Percentiles rank a stretch among this genome's conserved stretches.
phyloP scores from a whole-genome alignment of 2,113 vertebrate species.

The Hypomesus transpacificus region DNA sequence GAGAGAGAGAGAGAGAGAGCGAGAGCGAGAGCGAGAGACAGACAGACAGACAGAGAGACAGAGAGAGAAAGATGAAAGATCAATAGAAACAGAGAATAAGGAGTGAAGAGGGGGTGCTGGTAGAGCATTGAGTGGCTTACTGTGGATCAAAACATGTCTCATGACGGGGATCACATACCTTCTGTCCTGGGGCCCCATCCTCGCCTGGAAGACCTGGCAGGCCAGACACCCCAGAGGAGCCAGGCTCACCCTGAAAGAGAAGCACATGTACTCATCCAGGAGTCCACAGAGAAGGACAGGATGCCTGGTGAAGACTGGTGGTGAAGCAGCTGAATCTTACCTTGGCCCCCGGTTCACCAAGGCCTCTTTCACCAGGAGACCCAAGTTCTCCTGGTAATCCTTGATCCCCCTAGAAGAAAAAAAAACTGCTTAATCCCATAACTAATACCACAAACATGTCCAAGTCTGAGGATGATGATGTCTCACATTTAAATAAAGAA shows the following conservation, averaged over 20 bases:
- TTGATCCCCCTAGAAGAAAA: conserved; percentile 73
- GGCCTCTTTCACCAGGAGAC: conserved; percentile 74
- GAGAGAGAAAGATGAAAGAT: too few relatives aligned
- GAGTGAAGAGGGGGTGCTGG: too few relatives aligned
- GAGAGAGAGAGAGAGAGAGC: too few relatives aligned
- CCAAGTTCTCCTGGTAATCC: conserved; percentile 84
- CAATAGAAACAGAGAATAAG: too few relatives aligned
- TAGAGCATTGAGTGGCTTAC: not conserved
- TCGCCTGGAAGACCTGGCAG: conserved; percentile 83
- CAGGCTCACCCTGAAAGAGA: conserved; percentile 76
- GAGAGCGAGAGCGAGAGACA: too few relatives aligned
- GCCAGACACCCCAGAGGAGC: conserved; percentile 74
- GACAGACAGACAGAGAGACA: too few relatives aligned
- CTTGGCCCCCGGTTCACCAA: conserved; percentile 78
- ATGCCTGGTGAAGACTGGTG: not conserved
- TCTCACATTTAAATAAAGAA: too few relatives aligned
- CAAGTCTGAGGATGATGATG: too few relatives aligned
- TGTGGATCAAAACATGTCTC: not conserved
- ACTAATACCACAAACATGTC: not conserved
- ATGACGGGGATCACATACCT: conserved; percentile 60
- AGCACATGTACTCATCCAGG: not conserved
- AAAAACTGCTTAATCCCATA: not conserved
- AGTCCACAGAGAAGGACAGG: not conserved
- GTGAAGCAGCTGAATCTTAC: conserved; percentile 41
- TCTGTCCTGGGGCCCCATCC: conserved; percentile 82